Evolutionary conservation across 2,888 invertebrate genomes (phyloP).

Genomic region (Teinopalpus imperialis): DNA sequence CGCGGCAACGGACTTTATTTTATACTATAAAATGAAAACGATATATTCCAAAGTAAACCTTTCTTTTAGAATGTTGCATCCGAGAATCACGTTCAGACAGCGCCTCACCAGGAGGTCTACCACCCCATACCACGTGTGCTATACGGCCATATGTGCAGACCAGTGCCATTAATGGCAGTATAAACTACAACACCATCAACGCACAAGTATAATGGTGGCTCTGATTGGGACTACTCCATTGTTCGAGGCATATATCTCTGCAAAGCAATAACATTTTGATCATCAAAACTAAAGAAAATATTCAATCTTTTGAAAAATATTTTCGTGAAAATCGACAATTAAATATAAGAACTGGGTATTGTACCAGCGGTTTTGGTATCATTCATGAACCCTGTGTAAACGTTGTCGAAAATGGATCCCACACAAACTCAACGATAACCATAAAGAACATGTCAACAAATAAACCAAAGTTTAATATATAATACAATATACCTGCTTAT

Average conservation of each 20-base stretch:
- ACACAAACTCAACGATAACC: no score
- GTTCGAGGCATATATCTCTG: constrained; percentile 88
- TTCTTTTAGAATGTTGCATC: constrained; percentile 92
- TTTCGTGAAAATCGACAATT: no score
- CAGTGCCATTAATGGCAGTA: constrained; percentile 90
- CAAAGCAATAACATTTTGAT: constrained; percentile 45
- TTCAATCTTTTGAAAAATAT: no score
- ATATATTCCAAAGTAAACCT: constrained; percentile 83
- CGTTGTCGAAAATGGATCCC: no score
- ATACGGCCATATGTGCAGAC: constrained; percentile 93
- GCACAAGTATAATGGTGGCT: constrained; percentile 89
- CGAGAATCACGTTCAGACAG: constrained; percentile 91
- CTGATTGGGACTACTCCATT: constrained; percentile 84
- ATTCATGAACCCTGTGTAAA: no score
- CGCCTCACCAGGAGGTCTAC: constrained; percentile 93
- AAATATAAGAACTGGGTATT: no score
- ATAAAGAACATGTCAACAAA: no score
- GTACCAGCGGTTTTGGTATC: no score
- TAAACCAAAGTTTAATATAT: no score
- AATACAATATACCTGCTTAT: constrained; percentile 85
- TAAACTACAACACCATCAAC: constrained; percentile 91
- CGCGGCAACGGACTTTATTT: no score
- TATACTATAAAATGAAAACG: no score
- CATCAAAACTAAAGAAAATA: no score
- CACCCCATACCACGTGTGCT: constrained; percentile 92